These are phyloP conservation scores for Athene cunicularia DNA, from an alignment of 2,113 vertebrate genomes.

Conservation along the genomic window DNA sequence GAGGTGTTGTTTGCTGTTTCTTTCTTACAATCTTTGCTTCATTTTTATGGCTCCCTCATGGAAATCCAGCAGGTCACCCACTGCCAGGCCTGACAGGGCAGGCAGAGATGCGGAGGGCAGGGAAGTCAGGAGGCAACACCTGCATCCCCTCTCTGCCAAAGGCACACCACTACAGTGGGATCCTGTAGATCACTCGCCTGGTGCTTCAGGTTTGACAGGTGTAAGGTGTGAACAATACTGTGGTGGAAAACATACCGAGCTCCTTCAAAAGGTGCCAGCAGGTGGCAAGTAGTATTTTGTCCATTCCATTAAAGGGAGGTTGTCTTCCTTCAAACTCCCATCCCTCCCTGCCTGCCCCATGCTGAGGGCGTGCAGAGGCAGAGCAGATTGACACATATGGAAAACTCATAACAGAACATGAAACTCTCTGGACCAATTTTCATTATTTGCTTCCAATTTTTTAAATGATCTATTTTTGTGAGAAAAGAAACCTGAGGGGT, in stretches of 20 bases:
- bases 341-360: background rate
- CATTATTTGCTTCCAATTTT: background rate
- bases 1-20: background rate
- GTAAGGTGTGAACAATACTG: background rate
- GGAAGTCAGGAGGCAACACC: background rate
- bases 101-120: background rate
- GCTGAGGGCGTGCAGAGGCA: background rate
- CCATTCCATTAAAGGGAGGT: background rate
- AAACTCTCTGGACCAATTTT: slow-evolving; percentile 21
- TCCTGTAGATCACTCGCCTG: background rate
- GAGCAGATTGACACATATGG: background rate
- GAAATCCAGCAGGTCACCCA: background rate
- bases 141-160: background rate
- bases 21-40: background rate
- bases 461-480: background rate
- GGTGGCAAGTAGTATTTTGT: background rate
- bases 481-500: background rate
- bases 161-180: background rate
- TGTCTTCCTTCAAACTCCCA: background rate
- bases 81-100: background rate
- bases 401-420: slow-evolving; percentile 10
- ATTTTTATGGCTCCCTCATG: background rate
- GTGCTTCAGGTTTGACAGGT: background rate
- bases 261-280: background rate
- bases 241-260: background rate